Evolutionary conservation across 2,888 invertebrate species (phyloP).

Genomic region (Exocentrus adspersus): DNA sequence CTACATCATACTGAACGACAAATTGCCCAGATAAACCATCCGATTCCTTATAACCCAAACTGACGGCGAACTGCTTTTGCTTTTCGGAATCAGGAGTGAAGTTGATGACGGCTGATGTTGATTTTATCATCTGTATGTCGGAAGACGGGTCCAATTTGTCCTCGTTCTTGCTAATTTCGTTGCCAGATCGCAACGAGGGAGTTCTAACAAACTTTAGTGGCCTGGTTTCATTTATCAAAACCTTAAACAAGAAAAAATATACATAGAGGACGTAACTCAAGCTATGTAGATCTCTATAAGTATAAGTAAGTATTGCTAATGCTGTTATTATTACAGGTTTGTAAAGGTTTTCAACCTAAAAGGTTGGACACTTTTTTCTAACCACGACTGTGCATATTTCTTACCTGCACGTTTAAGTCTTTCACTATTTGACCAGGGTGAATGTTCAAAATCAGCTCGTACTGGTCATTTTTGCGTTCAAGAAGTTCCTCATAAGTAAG

Average conservation of each 20-base stretch:
- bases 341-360: too few species aligned
- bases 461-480: slow-evolving; percentile 70
- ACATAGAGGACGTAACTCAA: too few species aligned
- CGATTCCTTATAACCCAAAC: slow-evolving; percentile 53
- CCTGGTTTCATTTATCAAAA: slow-evolving; percentile 71
- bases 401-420: slow-evolving; percentile 68
- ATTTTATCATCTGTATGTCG: slow-evolving; percentile 48
- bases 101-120: slow-evolving; percentile 59
- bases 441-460: slow-evolving; percentile 75
- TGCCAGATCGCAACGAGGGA: slow-evolving; percentile 72
- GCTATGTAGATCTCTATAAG: too few species aligned
- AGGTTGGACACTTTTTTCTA: too few species aligned
- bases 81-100: slow-evolving; percentile 70
- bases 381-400: not conserved
- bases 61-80: slow-evolving; percentile 66
- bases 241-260: too few species aligned
- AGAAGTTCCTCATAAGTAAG: slow-evolving; percentile 79
- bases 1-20: slow-evolving; percentile 76
- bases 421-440: slow-evolving; percentile 75
- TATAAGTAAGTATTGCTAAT: too few species aligned
- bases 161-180: slow-evolving; percentile 69
- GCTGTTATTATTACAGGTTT: too few species aligned
- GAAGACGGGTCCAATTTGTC: slow-evolving; percentile 62
- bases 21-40: slow-evolving; percentile 73
- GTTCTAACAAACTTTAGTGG: slow-evolving; percentile 70